Evolutionary conservation across 2,888 invertebrate species (phyloP), one percentile per base, ranked within the genome.

Genomic region (Eupithecia pulchellata): DNA sequence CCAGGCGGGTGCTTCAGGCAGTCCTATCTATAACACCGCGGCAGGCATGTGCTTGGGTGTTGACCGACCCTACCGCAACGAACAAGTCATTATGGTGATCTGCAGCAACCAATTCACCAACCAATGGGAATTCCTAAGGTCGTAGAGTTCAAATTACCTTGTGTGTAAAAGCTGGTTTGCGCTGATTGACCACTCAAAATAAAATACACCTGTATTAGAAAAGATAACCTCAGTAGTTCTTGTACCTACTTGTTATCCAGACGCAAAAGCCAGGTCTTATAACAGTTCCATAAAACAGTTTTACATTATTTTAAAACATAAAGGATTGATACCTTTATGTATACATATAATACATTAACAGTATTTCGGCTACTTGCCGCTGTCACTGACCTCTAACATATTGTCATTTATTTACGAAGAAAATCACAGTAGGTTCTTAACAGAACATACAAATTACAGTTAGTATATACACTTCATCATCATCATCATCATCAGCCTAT

Each of bases 1-100:
- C 25, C 4, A 52, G 52, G 52, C 52, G 9, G 52, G 52, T 13
- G 52, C 8, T 97, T 95, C 95, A 67, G 95, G 95, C 65, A 96
- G 96, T 74, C 97, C 98, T 0, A 95, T 98, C 60, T 98, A 98
- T 89, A 98, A 98, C 85, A 95, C 97, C 80, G 98, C 98, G 25
- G 96, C 97, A 8, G 98, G 98, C 0, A 97, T 97, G 77, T 98
- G 98, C 83, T 89, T 98, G 36, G 96, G 96, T 20, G 96, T 92
- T 0, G 93, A 93, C 13, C 85, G 91, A 0, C 81, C 88, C 0
- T 85, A 84, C 67, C 82, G 91, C 1, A 81, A 82, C 1, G 93
- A 93, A 67, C 87, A 87, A 0, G 55, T 94, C 2, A 81, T 93
- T 0, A 89, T 94, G 90, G 93, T 92, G 0, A 94, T 94, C 5